phyloP scores from a whole-genome alignment of 2,888 invertebrate genomes.

The Troilus luridus region DNA sequence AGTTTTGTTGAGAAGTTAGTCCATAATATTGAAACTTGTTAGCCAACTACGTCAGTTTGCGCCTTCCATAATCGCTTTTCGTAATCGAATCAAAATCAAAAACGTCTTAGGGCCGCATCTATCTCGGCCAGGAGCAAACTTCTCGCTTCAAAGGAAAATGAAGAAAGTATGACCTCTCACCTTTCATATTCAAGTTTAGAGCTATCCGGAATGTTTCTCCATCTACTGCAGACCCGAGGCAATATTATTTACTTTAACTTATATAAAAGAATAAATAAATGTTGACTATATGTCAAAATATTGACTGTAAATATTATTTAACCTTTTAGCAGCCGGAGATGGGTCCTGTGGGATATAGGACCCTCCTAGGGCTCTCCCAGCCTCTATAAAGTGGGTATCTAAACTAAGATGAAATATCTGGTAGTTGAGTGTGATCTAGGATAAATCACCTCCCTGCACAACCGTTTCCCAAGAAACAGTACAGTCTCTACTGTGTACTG shows the following conservation, averaged over 20 bases:
- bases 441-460: too few species aligned
- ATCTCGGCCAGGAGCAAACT: not conserved
- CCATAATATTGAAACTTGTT: conserved; percentile 35
- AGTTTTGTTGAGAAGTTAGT: conserved; percentile 37
- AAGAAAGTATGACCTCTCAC: not conserved
- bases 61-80: conserved; percentile 29
- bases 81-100: conserved; percentile 33
- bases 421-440: too few species aligned
- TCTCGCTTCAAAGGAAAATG: not conserved
- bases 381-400: too few species aligned
- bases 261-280: too few species aligned
- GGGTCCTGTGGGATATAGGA: too few species aligned
- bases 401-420: too few species aligned
- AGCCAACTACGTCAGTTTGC: conserved; percentile 28
- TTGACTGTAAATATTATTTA: too few species aligned
- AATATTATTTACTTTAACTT: not conserved
- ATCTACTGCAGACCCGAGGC: not conserved
- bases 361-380: too few species aligned
- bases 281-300: too few species aligned
- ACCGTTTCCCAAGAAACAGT: too few species aligned
- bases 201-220: not conserved
- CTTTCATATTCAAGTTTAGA: not conserved
- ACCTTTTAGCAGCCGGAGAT: too few species aligned
- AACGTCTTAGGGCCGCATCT: conserved; percentile 11
- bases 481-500: too few species aligned